Evolutionary conservation across 2,797 vertebrate genomes (phyloP).

Genomic region (Octomys mimax): DNA sequence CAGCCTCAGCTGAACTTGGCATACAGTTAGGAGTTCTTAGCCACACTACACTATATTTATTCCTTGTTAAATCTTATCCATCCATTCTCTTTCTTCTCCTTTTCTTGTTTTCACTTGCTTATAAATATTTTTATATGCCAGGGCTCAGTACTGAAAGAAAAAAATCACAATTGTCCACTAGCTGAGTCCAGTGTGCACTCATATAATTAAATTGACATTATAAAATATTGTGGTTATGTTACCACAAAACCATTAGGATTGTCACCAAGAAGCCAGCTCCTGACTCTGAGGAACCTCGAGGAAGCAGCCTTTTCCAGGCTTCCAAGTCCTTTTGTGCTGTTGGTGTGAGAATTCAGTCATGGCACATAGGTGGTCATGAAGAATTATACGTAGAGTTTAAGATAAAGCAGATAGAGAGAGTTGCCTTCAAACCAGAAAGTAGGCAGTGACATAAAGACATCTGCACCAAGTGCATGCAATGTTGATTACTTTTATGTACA

Average conservation of each 20-base stretch:
- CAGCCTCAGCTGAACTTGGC: background rate
- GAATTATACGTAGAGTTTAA: background rate
- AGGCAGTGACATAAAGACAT: background rate
- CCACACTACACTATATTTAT: background rate
- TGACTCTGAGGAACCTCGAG: background rate
- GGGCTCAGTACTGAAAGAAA: background rate
- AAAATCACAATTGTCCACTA: background rate
- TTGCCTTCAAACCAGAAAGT: background rate
- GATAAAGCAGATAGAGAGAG: background rate
- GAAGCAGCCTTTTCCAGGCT: background rate
- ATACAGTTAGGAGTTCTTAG: background rate
- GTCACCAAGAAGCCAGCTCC: background rate
- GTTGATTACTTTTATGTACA: background rate
- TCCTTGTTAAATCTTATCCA: background rate
- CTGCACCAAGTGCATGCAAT: background rate
- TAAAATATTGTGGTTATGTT: background rate
- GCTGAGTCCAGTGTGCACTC: background rate
- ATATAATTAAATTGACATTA: background rate
- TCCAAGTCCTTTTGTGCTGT: background rate
- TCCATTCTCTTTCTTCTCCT: background rate
- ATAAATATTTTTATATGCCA: background rate
- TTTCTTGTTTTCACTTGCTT: background rate
- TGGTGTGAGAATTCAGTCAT: background rate
- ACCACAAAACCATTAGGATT: background rate
- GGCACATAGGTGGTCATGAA: background rate